Conservation (phyloP, 2,888 invertebrate genomes). For the Tetramorium bicarinatum region DNA sequence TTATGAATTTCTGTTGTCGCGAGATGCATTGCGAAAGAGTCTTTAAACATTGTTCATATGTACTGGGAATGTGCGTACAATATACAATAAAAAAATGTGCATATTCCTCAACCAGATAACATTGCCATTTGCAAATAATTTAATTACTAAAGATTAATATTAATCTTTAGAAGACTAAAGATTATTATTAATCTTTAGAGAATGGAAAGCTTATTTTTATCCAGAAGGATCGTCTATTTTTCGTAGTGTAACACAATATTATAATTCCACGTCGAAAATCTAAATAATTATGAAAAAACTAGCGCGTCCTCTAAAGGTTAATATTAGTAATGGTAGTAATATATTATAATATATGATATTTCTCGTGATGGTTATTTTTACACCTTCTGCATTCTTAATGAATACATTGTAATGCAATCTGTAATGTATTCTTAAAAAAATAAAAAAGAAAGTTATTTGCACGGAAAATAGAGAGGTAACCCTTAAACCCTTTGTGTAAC, state of each 20-base stretch:
- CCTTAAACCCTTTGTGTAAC: conserved; percentile 7
- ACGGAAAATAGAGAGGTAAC: neutral
- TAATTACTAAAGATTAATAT: neutral
- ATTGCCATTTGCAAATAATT: neutral
- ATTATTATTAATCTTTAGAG: neutral
- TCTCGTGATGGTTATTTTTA: neutral
- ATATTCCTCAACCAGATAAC: neutral
- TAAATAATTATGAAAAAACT: too few species aligned
- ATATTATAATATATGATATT: neutral
- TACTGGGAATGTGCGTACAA: neutral
- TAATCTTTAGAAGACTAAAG: neutral
- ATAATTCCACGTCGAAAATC: too few species aligned
- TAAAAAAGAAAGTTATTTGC: conserved; percentile 10
- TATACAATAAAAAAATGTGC: neutral
- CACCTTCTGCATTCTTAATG: neutral
- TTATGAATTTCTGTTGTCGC: conserved; percentile 13
- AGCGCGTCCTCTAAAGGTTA: too few species aligned
- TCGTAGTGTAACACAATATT: too few species aligned
- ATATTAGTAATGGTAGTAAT: neutral
- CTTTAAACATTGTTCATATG: neutral
- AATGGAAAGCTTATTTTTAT: too few species aligned
- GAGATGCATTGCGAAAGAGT: conserved; percentile 10
- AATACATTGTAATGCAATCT: neutral
- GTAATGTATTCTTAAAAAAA: neutral
- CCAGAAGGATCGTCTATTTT: too few species aligned